Percentiles rank a stretch among this genome's conserved stretches.
Conservation (phyloP, 1,140 invertebrate genomes). For the Trichonephila inaurata region DNA sequence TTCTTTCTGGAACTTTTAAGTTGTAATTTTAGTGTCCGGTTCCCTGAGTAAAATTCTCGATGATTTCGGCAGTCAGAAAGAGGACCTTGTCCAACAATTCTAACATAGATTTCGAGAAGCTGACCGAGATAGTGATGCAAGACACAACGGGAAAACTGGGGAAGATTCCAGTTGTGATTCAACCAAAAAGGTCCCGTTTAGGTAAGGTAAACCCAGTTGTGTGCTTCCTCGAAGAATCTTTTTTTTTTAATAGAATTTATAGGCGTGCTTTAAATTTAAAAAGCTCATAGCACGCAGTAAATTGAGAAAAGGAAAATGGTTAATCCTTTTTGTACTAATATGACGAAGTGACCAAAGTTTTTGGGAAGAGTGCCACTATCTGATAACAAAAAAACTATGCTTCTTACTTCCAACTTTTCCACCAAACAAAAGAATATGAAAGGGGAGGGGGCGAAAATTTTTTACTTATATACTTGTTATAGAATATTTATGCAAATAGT, state of each 20-base stretch:
- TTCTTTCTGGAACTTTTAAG: neutral
- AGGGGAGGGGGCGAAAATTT: no score
- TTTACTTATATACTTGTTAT: no score
- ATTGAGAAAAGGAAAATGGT: no score
- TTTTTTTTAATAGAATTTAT: neutral
- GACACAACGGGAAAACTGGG: neutral
- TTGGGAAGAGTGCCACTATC: no score
- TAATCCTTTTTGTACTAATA: no score
- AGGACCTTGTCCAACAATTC: constrained; percentile 73
- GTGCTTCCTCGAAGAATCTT: neutral
- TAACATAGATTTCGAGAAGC: constrained; percentile 66
- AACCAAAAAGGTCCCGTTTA: constrained; percentile 13
- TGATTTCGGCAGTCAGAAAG: constrained; percentile 68
- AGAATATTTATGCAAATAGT: no score
- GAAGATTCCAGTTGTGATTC: neutral
- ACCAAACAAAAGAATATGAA: no score
- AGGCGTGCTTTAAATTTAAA: no score
- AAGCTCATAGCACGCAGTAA: no score
- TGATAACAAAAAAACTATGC: no score
- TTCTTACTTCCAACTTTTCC: no score
- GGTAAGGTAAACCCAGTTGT: neutral
- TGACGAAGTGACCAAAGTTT: no score
- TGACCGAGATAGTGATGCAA: constrained; percentile 53
- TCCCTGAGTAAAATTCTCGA: neutral
- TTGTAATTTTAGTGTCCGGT: neutral